These are phyloP conservation scores for Calyptomena viridis DNA, from an alignment of 2,113 vertebrate genomes.

Conservation along the genomic window DNA sequence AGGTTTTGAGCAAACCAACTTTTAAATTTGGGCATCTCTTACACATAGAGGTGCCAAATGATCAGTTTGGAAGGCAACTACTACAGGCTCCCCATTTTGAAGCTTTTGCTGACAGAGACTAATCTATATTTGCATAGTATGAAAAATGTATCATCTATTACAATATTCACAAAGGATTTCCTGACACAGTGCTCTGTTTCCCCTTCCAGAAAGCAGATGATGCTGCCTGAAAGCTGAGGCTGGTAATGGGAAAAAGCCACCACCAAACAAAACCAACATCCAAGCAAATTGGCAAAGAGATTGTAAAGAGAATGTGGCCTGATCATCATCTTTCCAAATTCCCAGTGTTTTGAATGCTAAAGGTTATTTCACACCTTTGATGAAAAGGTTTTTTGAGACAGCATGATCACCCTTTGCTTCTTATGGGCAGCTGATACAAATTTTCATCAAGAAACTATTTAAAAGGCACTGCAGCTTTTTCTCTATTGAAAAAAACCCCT, in stretches of 20 bases:
- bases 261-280: background rate
- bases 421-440: background rate
- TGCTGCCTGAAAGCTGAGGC: background rate
- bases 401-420: background rate
- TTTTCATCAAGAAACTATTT: conserved; percentile 39
- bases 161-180: background rate
- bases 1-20: background rate
- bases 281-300: background rate
- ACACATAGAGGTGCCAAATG: background rate
- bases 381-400: background rate
- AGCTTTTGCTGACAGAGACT: background rate
- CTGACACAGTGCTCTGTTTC: background rate
- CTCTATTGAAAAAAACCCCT: background rate
- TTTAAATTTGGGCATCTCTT: background rate
- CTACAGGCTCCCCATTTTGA: background rate
- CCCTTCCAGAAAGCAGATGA: background rate
- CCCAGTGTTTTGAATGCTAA: background rate
- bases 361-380: conserved; percentile 15
- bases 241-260: background rate
- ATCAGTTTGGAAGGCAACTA: background rate
- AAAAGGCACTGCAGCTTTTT: background rate
- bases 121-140: background rate
- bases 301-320: background rate
- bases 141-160: background rate
- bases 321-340: background rate